These are phyloP conservation scores for Charadrius vociferus DNA, from an alignment of 2,113 vertebrate genomes.

Conservation along the genomic window DNA sequence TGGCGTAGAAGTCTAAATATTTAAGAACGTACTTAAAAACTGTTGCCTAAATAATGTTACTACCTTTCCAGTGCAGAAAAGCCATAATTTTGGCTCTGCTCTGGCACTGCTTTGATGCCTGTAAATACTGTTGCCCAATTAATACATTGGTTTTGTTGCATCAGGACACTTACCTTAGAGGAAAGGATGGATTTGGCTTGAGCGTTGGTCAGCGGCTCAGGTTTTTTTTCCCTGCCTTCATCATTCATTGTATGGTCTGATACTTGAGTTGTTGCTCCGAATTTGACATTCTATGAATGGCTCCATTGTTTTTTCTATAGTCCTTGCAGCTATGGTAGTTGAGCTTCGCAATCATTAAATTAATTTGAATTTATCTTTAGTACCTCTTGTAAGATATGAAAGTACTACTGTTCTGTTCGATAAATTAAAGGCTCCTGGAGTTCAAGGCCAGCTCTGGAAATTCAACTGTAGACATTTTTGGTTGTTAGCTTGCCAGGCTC, in stretches of 20 bases:
- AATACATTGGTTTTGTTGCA: not conserved
- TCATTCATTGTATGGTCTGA: not conserved
- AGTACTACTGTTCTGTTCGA: rapidly evolving
- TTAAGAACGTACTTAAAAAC: not conserved
- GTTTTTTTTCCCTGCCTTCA: not conserved
- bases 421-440: not conserved
- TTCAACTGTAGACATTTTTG: not conserved
- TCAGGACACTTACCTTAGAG: not conserved
- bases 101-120: not conserved
- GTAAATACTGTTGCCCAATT: not conserved
- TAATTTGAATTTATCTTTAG: not conserved
- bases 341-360: not conserved
- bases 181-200: not conserved
- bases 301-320: not conserved
- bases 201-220: not conserved
- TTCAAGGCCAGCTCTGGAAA: not conserved
- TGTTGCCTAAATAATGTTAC: not conserved
- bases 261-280: not conserved
- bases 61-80: not conserved
- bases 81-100: not conserved
- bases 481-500: not conserved
- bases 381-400: not conserved
- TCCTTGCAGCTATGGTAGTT: not conserved
- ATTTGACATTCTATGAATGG: not conserved
- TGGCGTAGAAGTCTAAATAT: not conserved